Evolutionary conservation across 2,797 vertebrate genomes (phyloP).

Genomic region (Tenualosa ilisha): DNA sequence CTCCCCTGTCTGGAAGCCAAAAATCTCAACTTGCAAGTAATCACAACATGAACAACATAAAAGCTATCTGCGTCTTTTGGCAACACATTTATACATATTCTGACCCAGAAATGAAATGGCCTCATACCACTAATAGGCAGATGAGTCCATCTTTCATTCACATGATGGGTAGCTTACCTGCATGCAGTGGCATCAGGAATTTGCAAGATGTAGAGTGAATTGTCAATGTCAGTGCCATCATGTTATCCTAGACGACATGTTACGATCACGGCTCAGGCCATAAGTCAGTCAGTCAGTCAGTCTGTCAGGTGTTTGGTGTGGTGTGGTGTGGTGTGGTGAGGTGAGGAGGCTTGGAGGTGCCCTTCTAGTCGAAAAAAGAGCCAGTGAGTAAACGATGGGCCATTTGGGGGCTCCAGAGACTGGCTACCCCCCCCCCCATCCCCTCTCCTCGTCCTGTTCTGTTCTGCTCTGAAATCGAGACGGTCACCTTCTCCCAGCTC

Average conservation of each 20-base stretch:
- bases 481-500: conserved; percentile 12
- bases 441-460: neutral
- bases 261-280: neutral
- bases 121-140: neutral
- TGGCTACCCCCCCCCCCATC: too few relatives aligned
- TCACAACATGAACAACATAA: neutral
- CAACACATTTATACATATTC: neutral
- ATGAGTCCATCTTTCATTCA: neutral
- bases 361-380: conserved; percentile 5
- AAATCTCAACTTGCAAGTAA: neutral
- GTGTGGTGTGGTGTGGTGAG: neutral
- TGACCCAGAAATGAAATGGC: neutral
- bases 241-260: neutral
- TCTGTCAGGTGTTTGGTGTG: neutral
- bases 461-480: neutral
- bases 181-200: neutral
- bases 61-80: too few relatives aligned
- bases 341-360: neutral
- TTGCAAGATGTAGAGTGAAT: neutral
- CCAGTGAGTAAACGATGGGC: neutral
- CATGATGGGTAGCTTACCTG: neutral
- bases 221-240: neutral
- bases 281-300: too few relatives aligned
- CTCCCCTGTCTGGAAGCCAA: neutral
- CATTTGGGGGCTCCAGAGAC: neutral